Conservation (phyloP, 2,888 invertebrate genomes). For the Toxonevra muliebris region DNA sequence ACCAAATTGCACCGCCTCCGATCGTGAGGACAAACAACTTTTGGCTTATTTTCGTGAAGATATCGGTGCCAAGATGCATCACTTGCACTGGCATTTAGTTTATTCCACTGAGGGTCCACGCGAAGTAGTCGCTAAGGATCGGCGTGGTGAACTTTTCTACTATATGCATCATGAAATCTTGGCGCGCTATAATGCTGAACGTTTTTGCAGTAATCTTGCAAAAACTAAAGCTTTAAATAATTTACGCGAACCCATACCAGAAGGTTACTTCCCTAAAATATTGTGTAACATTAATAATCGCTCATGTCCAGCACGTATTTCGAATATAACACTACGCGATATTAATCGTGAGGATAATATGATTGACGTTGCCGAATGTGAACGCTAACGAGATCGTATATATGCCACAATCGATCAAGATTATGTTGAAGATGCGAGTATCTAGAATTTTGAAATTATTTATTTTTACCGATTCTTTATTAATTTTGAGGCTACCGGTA, state of each 20-base stretch:
- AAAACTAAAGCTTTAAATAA: conserved; percentile 74
- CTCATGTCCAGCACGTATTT: conserved; percentile 77
- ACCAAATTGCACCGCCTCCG: conserved; percentile 78
- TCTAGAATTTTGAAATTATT: neutral
- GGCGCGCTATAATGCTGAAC: conserved; percentile 78
- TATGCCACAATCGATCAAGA: conserved; percentile 80
- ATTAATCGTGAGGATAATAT: conserved; percentile 74
- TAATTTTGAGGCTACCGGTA: conserved; percentile 45
- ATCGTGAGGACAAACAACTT: conserved; percentile 79
- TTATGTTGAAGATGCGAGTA: conserved; percentile 58
- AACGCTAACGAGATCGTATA: conserved; percentile 79
- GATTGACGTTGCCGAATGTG: conserved; percentile 70
- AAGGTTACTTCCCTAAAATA: conserved; percentile 85
- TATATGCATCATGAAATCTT: conserved; percentile 76
- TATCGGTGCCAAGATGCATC: conserved; percentile 85
- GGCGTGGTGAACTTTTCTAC: conserved; percentile 78
- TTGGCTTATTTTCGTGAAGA: conserved; percentile 88
- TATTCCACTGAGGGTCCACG: conserved; percentile 76
- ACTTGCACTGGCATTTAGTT: conserved; percentile 93
- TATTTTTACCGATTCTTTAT: neutral
- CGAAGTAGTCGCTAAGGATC: conserved; percentile 75
- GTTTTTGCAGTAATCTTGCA: conserved; percentile 75
- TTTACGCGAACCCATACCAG: conserved; percentile 75
- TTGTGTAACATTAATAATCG: conserved; percentile 74
- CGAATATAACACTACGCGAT: conserved; percentile 71